Evolutionary conservation across 2,113 vertebrate species (phyloP), one percentile per base, ranked within the genome.

Genomic region (Bucco capensis): DNA sequence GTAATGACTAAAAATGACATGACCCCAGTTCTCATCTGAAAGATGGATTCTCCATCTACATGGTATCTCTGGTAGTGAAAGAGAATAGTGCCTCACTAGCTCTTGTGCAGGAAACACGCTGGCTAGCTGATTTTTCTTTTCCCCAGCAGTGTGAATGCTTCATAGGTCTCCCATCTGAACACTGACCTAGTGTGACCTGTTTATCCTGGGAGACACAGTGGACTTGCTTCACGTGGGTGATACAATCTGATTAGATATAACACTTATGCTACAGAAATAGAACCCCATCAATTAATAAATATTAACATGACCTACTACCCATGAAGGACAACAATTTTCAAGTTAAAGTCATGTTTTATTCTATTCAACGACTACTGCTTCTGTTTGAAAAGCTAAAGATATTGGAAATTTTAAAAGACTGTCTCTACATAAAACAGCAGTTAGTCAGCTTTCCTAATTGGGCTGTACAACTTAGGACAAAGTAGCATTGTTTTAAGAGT

Each of bases 51-150:
- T 67, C 33, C 58, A 69, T 17, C 53, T 89, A 49, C 38, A 80
- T 4, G 2, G 23, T 35, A 19, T 12, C 49, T 54, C 19, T 37
- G 25, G 13, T 10, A 44, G 28, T 21, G 11, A 54, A n/a, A 81
- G 62, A 44, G 17, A 83, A 33, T 3, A 77, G 23, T 27, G 67
- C 46, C 33, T 75, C 61, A 46, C 22, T 46, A 40, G 12, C 8
- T 57, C 57, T 44, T 4, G 1, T 38, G 57, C 27, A 71, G 49
- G 40, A 78, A 69, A 80, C 0, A 0, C n/a, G 38, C 14, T 19
- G 6, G 15, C 14, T 67, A 47, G 24, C 12, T 69, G 22, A 38
- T 23, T 3, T 47, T 28, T 51, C 44, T 51, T 28, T 37, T 33
- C 22, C 49, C 31, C 25, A 72, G 47, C 19, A 57, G 16, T 12